A percentile compares a stretch with the other conserved stretches of the same genome.
Evolutionary conservation across 2,888 invertebrate genomes (phyloP).

Genomic region (Penaeus monodon): DNA sequence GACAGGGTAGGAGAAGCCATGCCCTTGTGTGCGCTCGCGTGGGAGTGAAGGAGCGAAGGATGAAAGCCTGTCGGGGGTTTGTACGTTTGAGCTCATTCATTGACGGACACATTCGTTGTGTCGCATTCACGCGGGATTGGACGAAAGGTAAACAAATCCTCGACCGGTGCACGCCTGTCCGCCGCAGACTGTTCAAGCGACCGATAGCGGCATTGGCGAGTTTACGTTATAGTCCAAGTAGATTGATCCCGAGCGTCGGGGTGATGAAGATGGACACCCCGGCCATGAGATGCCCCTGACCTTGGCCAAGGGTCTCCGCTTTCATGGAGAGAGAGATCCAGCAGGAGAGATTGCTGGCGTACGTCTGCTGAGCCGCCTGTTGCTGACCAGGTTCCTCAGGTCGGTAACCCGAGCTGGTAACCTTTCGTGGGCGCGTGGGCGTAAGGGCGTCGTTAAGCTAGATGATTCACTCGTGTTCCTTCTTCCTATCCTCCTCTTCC

Average conservation of each 20-base stretch:
- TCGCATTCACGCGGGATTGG: background rate
- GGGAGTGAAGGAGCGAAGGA: too few species aligned
- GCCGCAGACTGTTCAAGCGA: background rate
- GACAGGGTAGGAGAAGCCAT: too few species aligned
- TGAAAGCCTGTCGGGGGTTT: background rate
- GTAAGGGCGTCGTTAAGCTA: too few species aligned
- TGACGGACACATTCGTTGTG: background rate
- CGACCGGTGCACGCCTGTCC: background rate
- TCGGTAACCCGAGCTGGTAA: background rate
- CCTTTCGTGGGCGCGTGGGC: slow-evolving; percentile 11
- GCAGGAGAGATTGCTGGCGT: background rate
- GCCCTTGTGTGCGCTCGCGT: too few species aligned
- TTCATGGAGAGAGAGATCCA: slow-evolving; percentile 1
- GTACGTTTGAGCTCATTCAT: background rate
- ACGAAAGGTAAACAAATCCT: background rate
- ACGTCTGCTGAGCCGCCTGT: background rate
- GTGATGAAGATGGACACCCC: slow-evolving; percentile 4
- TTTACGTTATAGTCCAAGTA: background rate
- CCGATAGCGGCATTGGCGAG: background rate
- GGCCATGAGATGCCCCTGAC: background rate
- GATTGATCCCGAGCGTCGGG: background rate
- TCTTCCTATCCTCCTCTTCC: background rate
- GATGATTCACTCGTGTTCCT: background rate
- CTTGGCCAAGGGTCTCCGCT: background rate
- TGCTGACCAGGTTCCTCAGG: background rate